A percentile compares a stretch with the other conserved stretches of the same genome.
These are phyloP conservation scores for Hippoglossus stenolepis DNA, from an alignment of 2,113 vertebrate genomes.

Conservation along the genomic window DNA sequence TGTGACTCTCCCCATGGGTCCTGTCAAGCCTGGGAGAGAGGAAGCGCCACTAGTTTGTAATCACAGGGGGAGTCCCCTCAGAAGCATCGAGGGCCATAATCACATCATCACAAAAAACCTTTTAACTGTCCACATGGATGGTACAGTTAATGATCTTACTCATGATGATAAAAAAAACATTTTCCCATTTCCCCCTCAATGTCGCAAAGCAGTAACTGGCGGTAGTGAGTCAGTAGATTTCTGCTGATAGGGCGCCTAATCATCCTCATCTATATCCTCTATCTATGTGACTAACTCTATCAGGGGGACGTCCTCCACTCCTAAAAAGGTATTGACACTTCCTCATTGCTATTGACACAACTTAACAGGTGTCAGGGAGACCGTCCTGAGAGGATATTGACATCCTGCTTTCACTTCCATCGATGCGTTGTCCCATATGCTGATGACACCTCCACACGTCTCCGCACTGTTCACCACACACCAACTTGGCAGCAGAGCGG, in stretches of 20 bases:
- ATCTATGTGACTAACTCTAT: constrained; percentile 57
- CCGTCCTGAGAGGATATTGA: constrained; percentile 81
- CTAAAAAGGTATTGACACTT: constrained; percentile 83
- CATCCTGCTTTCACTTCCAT: constrained; percentile 79
- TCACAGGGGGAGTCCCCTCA: constrained; percentile 43
- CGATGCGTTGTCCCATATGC: constrained; percentile 75
- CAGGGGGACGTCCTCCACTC: constrained; percentile 60
- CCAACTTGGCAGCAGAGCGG: constrained; percentile 32
- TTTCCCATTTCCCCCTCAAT: constrained; percentile 5
- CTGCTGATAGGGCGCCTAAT: constrained; percentile 26
- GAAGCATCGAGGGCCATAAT: constrained; percentile 17
- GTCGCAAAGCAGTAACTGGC: neutral
- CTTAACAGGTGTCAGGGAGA: constrained; percentile 82
- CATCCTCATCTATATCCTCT: constrained; percentile 52
- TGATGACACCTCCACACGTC: constrained; percentile 43
- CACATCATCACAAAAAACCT: constrained; percentile 39
- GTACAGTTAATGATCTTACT: neutral
- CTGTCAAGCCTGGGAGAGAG: constrained; percentile 71
- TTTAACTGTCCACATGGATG: constrained; percentile 25
- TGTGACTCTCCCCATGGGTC: constrained; percentile 79
- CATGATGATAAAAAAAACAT: constrained; percentile 15
- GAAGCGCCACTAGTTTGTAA: constrained; percentile 56
- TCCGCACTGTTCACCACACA: constrained; percentile 20
- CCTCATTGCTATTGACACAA: constrained; percentile 86
- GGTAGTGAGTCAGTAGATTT: constrained; percentile 21